Conservation (phyloP, 2,113 vertebrate species). For the Galeopterus variegatus region DNA sequence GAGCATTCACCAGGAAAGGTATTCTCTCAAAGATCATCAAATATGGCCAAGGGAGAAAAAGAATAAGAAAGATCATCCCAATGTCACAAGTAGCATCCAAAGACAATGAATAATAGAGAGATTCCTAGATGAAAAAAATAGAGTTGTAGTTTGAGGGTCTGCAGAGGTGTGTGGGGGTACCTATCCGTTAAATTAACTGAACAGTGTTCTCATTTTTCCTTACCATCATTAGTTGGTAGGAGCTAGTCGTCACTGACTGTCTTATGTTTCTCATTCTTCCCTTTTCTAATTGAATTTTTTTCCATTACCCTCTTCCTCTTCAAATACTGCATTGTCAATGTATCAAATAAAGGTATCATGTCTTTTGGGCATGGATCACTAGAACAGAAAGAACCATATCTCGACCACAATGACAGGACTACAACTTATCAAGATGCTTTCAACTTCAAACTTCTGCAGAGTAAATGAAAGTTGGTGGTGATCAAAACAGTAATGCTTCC, state of each 20-base stretch:
- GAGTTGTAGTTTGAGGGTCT: neutral
- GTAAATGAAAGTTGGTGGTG: neutral
- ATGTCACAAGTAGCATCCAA: neutral
- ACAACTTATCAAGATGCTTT: neutral
- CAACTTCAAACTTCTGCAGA: neutral
- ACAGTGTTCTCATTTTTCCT: neutral
- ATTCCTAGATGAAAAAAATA: neutral
- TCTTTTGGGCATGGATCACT: neutral
- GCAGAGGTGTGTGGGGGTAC: neutral
- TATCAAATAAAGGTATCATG: neutral
- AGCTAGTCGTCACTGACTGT: neutral
- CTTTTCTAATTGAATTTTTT: neutral
- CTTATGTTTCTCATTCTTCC: neutral
- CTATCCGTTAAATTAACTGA: neutral
- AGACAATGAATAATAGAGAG: neutral
- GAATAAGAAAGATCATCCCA: neutral
- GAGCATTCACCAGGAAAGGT: neutral
- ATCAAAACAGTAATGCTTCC: neutral
- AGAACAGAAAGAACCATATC: neutral
- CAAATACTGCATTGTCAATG: neutral
- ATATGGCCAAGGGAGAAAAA: neutral
- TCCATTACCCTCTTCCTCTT: neutral
- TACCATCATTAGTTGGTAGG: neutral
- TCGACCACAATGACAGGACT: neutral
- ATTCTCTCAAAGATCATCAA: neutral